These are phyloP conservation scores for Chrysotoxum bicinctum DNA, from an alignment of 2,888 invertebrate genomes.

Conservation along the genomic window DNA sequence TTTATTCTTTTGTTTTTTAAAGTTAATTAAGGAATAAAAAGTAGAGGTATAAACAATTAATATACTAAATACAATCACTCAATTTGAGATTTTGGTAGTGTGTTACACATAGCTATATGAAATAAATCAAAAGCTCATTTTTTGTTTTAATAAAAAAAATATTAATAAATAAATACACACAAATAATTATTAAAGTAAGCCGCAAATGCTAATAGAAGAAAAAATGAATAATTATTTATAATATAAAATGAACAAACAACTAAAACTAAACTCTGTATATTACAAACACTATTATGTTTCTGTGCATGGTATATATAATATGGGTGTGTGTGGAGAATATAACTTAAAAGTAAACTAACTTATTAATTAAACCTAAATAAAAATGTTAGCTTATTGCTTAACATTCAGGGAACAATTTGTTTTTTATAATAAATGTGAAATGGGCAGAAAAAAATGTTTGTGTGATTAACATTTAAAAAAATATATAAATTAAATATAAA, in stretches of 20 bases:
- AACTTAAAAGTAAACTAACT: constrained; percentile 48
- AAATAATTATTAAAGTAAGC: constrained; percentile 55
- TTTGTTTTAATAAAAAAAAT: constrained; percentile 22
- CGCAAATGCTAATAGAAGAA: constrained; percentile 41
- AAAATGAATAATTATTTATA: constrained; percentile 1
- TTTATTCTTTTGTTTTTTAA: neutral
- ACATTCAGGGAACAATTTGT: constrained; percentile 39
- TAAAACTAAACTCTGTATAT: constrained; percentile 39
- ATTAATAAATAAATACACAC: constrained; percentile 63
- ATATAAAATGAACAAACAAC: constrained; percentile 55
- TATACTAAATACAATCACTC: constrained; percentile 64
- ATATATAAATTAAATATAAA: constrained; percentile 13
- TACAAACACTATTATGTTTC: constrained; percentile 40
- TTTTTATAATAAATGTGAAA: constrained; percentile 28
- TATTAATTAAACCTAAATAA: constrained; percentile 9
- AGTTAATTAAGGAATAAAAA: constrained; percentile 56
- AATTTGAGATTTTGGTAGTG: constrained; percentile 69
- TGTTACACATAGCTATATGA: constrained; percentile 30
- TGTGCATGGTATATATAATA: constrained; percentile 29
- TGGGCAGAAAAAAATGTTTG: constrained; percentile 33
- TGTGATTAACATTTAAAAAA: neutral
- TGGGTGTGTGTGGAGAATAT: constrained; percentile 46
- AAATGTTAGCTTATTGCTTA: constrained; percentile 21
- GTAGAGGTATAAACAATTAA: constrained; percentile 16
- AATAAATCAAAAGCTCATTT: constrained; percentile 41